A percentile compares a stretch with the other conserved stretches of the same genome.
These are phyloP conservation scores for Hetaerina titia DNA, from an alignment of 2,888 invertebrate species.

Conservation along the genomic window DNA sequence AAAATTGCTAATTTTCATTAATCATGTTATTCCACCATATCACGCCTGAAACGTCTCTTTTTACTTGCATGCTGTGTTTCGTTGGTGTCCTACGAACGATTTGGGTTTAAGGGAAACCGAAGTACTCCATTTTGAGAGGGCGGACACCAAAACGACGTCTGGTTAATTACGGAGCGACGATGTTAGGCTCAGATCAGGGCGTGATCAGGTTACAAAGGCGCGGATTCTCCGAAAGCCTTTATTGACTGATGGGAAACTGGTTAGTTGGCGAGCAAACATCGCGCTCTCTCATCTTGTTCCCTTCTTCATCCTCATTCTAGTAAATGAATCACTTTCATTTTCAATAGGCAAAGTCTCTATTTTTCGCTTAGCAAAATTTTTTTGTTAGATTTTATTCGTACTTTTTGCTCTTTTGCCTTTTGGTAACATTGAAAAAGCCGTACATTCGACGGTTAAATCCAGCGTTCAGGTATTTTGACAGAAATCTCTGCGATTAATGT, in stretches of 20 bases:
- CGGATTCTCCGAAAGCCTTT: slow-evolving; percentile 34
- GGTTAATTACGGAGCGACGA: slow-evolving; percentile 2
- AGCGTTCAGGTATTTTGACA: too few species aligned
- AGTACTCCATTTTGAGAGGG: not conserved
- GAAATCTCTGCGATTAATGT: too few species aligned
- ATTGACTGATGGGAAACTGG: slow-evolving; percentile 25
- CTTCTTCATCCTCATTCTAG: not conserved
- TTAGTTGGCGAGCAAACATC: not conserved
- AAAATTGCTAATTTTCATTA: too few species aligned
- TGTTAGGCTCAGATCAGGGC: not conserved
- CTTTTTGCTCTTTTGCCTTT: too few species aligned
- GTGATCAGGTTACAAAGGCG: slow-evolving; percentile 37
- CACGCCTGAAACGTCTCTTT: too few species aligned
- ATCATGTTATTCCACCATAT: too few species aligned
- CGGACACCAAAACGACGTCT: not conserved
- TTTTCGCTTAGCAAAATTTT: too few species aligned
- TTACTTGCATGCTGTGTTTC: not conserved
- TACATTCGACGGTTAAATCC: too few species aligned
- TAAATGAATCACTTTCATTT: too few species aligned
- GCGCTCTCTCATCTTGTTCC: not conserved
- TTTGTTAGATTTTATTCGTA: too few species aligned
- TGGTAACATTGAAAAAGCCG: too few species aligned
- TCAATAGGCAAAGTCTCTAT: too few species aligned
- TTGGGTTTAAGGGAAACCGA: not conserved
- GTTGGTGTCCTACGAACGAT: not conserved